Conservation (phyloP, 2,113 vertebrate species). For the Excalfactoria chinensis region DNA sequence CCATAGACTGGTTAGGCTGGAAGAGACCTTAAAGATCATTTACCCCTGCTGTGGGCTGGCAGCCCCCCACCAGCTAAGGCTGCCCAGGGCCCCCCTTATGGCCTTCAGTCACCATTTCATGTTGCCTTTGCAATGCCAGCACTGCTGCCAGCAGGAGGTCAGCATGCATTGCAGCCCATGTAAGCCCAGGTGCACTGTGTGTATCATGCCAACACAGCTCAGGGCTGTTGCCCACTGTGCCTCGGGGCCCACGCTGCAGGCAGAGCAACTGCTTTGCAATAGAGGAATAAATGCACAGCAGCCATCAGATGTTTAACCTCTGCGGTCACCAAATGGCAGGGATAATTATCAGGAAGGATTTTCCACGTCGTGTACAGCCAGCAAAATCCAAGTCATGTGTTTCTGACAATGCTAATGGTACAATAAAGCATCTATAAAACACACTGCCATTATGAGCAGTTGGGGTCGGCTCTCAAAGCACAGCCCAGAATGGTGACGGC, state of each 20-base stretch:
- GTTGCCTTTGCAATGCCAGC: not conserved
- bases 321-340: not conserved
- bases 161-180: not conserved
- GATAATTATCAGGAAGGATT: not conserved
- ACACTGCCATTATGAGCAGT: not conserved
- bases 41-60: no score
- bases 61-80: not conserved
- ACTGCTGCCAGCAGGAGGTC: not conserved
- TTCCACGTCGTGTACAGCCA: not conserved
- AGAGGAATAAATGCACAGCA: not conserved
- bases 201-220: not conserved
- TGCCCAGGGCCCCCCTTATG: not conserved
- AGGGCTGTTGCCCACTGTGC: fast-evolving
- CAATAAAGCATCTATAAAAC: not conserved
- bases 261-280: not conserved
- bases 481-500: not conserved
- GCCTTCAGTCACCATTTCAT: not conserved
- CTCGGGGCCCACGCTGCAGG: not conserved
- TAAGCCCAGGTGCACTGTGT: not conserved
- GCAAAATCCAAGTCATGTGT: fast-evolving
- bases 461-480: not conserved
- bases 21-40: not conserved
- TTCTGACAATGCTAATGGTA: not conserved
- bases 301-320: not conserved
- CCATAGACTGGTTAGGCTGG: not conserved